Evolutionary conservation across 30 jellyfish, hydroid and myxozoan species (phyloP).

Genomic region (Hydractinia echinata): DNA sequence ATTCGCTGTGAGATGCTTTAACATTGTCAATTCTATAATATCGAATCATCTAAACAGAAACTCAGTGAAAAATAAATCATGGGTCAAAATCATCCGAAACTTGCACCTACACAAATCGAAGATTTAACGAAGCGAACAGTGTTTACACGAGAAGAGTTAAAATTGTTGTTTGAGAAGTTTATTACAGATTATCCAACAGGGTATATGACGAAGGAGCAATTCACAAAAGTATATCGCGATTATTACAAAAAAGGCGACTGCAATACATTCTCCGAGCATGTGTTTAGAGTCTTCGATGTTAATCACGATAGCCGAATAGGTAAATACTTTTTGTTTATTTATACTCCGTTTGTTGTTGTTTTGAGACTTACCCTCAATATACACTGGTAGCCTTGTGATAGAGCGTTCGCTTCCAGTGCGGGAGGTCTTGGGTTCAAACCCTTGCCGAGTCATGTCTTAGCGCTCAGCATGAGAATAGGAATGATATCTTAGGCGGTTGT

Average conservation of each 20-base stretch:
- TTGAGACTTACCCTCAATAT: no score
- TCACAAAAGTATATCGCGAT: conserved; percentile 49
- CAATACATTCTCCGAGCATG: conserved; percentile 69
- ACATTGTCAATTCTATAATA: no score
- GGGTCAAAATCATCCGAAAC: conserved; percentile 64
- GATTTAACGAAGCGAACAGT: conserved; percentile 52
- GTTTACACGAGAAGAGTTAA: conserved; percentile 55
- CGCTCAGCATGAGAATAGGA: no score
- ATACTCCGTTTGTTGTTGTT: neutral
- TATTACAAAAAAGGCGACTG: conserved; percentile 71
- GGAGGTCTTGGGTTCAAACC: no score
- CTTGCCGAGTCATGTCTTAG: no score
- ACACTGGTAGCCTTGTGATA: no score
- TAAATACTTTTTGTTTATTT: conserved; percentile 3
- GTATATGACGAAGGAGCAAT: conserved; percentile 53
- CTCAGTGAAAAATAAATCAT: neutral
- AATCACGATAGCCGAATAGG: conserved; percentile 76
- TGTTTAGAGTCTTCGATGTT: conserved; percentile 69
- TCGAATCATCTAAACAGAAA: no score
- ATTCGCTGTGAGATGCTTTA: no score
- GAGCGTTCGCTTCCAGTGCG: no score
- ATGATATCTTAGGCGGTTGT: no score
- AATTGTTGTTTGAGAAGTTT: conserved; percentile 67
- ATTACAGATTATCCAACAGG: conserved; percentile 73
- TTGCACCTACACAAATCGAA: conserved; percentile 62